Conservation (phyloP, 2,888 invertebrate species). For the Zootermopsis nevadensis region DNA sequence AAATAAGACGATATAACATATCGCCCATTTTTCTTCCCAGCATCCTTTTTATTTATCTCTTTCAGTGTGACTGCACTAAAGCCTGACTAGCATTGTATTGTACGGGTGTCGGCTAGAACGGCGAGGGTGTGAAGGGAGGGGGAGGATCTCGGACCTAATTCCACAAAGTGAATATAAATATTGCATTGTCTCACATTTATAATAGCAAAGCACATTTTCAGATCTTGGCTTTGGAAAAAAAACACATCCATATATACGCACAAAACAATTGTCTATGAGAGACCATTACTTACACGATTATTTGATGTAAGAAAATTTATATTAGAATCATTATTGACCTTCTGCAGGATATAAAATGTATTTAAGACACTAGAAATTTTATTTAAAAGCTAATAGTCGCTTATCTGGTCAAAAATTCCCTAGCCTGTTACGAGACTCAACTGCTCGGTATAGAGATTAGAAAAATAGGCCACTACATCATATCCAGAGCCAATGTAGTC, state of each 20-base stretch:
- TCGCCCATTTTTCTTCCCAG: conserved; percentile 37
- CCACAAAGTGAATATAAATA: conserved; percentile 50
- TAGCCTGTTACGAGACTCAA: too few relatives aligned
- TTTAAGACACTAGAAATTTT: too few relatives aligned
- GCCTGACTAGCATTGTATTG: conserved; percentile 33
- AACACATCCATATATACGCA: neutral
- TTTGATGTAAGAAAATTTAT: neutral
- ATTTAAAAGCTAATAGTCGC: too few relatives aligned
- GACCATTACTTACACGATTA: neutral
- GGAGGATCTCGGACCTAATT: conserved; percentile 46
- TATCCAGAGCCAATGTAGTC: too few relatives aligned
- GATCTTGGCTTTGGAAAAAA: conserved; percentile 10
- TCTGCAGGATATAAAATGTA: too few relatives aligned
- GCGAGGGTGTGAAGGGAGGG: neutral
- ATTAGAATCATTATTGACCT: too few relatives aligned
- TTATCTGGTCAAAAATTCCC: too few relatives aligned
- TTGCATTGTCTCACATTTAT: conserved; percentile 44
- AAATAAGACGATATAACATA: conserved; percentile 35
- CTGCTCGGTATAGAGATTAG: too few relatives aligned
- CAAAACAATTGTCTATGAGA: conserved; percentile 1
- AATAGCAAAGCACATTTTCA: conserved; percentile 34
- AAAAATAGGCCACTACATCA: too few relatives aligned
- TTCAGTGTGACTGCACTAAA: conserved; percentile 11
- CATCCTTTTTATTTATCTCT: neutral
- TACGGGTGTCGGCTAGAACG: conserved; percentile 21